Percentiles rank a stretch among this genome's conserved stretches.
phyloP scores from a whole-genome alignment of 2,888 invertebrate genomes.

The Brenthis daphne region DNA sequence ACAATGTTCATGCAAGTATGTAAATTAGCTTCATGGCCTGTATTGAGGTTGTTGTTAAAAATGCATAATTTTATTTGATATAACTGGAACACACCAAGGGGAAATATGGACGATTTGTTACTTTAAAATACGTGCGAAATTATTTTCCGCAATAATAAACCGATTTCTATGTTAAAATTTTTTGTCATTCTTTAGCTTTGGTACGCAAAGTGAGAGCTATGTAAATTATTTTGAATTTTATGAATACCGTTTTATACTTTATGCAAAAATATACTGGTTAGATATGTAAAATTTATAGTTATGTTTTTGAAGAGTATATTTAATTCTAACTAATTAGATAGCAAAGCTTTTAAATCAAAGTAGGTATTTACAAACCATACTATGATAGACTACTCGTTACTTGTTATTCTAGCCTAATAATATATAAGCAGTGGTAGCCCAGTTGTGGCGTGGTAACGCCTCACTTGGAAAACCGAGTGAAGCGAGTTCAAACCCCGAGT shows the following conservation, averaged over 20 bases:
- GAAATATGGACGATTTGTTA: slow-evolving; percentile 21
- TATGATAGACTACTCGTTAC: no score
- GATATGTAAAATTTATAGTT: neutral
- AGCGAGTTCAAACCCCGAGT: no score
- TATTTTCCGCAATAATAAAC: slow-evolving; percentile 28
- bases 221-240: slow-evolving; percentile 34
- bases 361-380: no score
- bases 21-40: neutral
- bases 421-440: no score
- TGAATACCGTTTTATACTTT: slow-evolving; percentile 24
- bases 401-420: no score
- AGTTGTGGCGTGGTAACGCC: no score
- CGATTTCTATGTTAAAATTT: slow-evolving; percentile 32
- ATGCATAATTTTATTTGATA: slow-evolving; percentile 20
- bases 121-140: slow-evolving; percentile 22
- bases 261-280: neutral
- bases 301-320: no score
- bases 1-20: slow-evolving; percentile 6
- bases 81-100: slow-evolving; percentile 17
- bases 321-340: no score
- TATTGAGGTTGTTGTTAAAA: slow-evolving; percentile 13
- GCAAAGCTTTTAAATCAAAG: neutral
- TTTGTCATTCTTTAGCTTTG: slow-evolving; percentile 18
- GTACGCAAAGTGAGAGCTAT: slow-evolving; percentile 27
- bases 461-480: no score